Conservation (phyloP, 2,113 vertebrate genomes). For the Seriola aureovittata region DNA sequence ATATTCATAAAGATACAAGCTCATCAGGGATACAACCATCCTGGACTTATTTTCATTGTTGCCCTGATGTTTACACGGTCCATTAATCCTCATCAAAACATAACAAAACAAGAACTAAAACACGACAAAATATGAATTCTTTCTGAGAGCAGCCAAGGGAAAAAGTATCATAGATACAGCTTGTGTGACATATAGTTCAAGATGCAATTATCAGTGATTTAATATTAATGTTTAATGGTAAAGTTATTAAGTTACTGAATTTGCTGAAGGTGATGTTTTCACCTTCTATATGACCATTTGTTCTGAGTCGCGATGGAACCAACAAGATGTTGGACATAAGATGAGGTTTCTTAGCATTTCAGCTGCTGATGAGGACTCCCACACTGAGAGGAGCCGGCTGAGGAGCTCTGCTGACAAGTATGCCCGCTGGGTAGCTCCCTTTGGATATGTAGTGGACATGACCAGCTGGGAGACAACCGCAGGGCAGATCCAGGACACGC, state of each 20-base stretch:
- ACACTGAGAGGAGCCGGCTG: neutral
- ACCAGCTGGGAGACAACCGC: neutral
- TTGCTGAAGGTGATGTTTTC: neutral
- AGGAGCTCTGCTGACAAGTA: constrained; percentile 14
- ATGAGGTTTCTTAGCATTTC: neutral
- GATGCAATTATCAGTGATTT: neutral
- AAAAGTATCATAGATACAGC: neutral
- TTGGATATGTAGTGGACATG: constrained; percentile 2
- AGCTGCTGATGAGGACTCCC: neutral
- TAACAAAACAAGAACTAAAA: neutral
- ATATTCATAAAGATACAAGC: neutral
- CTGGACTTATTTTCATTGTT: neutral
- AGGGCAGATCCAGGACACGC: constrained; percentile 11
- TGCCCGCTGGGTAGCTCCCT: neutral
- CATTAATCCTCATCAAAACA: neutral
- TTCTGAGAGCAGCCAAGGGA: neutral
- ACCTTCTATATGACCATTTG: neutral
- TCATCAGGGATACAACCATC: neutral
- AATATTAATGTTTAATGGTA: neutral
- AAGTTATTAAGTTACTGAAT: neutral
- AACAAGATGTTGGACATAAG: neutral
- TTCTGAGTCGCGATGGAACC: neutral
- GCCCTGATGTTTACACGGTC: neutral
- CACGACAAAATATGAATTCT: neutral
- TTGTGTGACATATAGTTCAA: neutral